Percentiles rank a stretch among this genome's conserved stretches.
These are phyloP conservation scores for Chydorus sphaericus DNA, from an alignment of 2,888 invertebrate genomes.

Conservation along the genomic window DNA sequence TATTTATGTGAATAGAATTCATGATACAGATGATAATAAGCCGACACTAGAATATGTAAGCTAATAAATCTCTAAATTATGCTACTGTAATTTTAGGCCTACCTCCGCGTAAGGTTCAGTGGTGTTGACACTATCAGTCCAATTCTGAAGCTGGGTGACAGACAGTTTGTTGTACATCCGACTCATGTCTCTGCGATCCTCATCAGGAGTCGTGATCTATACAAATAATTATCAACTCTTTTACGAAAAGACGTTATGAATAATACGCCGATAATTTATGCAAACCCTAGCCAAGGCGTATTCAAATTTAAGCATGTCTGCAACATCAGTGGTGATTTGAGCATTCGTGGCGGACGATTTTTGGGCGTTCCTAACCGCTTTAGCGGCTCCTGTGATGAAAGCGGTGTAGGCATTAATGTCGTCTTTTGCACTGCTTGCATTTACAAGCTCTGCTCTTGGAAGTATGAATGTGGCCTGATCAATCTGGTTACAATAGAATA, in stretches of 20 bases:
- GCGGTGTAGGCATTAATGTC: slow-evolving; percentile 21
- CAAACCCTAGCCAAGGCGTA: slow-evolving; percentile 47
- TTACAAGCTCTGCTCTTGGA: slow-evolving; percentile 24
- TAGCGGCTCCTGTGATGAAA: slow-evolving; percentile 22
- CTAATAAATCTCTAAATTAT: no score
- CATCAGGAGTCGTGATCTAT: slow-evolving; percentile 20
- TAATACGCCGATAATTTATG: not conserved
- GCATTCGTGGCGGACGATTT: not conserved
- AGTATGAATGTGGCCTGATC: slow-evolving; percentile 25
- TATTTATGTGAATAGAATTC: no score
- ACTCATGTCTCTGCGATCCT: slow-evolving; percentile 23
- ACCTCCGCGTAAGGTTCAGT: slow-evolving; percentile 10
- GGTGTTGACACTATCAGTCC: slow-evolving; percentile 22
- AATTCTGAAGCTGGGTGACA: slow-evolving; percentile 23
- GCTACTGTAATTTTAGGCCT: no score
- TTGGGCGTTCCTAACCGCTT: slow-evolving; percentile 19
- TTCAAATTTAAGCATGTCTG: slow-evolving; percentile 64
- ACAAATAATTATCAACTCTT: slow-evolving; percentile 11
- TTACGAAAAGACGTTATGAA: not conserved
- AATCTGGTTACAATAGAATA: no score
- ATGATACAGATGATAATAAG: no score
- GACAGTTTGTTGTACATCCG: slow-evolving; percentile 27
- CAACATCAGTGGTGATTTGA: slow-evolving; percentile 33
- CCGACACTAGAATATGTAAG: no score
- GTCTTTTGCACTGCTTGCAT: slow-evolving; percentile 18